Conservation (phyloP, 2,113 vertebrate species). For the Brachirus orientalis region DNA sequence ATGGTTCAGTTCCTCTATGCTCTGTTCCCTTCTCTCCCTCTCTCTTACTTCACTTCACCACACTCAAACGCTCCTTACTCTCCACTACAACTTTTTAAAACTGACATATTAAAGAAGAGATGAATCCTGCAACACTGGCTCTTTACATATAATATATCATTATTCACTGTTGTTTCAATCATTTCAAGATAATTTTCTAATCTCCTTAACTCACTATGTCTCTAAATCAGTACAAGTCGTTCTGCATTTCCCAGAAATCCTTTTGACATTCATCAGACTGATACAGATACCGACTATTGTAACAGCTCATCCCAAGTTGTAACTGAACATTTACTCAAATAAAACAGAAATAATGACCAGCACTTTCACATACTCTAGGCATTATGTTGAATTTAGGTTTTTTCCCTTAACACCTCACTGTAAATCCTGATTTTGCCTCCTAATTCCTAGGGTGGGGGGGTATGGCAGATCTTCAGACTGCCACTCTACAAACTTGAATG, state of each 20-base stretch:
- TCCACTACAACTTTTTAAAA: too few species aligned
- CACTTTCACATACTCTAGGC: too few species aligned
- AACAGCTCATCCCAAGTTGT: neutral
- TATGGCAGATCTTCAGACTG: too few species aligned
- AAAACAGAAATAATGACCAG: too few species aligned
- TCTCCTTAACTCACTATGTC: neutral
- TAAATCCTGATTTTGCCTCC: too few species aligned
- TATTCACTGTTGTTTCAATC: neutral
- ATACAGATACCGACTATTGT: slow-evolving; percentile 3
- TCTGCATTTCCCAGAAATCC: neutral
- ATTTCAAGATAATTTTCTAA: neutral
- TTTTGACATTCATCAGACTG: too few species aligned
- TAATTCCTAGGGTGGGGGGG: too few species aligned
- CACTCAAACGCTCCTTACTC: neutral
- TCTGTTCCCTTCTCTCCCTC: slow-evolving; percentile 29
- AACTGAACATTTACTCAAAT: neutral
- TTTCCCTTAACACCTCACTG: too few species aligned
- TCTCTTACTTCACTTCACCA: slow-evolving; percentile 15
- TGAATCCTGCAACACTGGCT: neutral
- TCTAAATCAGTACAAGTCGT: neutral
- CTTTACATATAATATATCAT: neutral
- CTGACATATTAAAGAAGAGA: neutral
- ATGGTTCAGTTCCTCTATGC: slow-evolving; percentile 21
- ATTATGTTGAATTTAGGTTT: too few species aligned
- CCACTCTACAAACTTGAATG: too few species aligned